Base-by-base conservation (phyloP, 2,797 vertebrate species). In the Rhynchotus rufescens region DNA sequence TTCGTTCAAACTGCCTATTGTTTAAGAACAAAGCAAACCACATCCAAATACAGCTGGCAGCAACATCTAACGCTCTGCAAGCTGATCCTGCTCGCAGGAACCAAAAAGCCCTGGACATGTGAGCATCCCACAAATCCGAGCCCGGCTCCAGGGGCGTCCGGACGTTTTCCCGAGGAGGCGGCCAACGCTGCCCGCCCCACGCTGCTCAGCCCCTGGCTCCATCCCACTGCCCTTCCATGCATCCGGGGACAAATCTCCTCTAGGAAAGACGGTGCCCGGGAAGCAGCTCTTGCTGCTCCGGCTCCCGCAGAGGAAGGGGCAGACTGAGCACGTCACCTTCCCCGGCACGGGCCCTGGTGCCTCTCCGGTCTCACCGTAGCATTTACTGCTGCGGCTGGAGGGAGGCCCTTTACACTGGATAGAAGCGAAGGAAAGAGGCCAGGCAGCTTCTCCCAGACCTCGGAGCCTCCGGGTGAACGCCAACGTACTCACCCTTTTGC, bases 1-100 rank as follows among this genome's bases (percentile, higher is more conserved):
- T 66, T 54, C 85, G 94, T 95, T 68, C 75, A 90, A 95, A 80
- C 74, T 32, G 5, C 20, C 89, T 79, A 89, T 95, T 96, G 94
- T 96, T 88, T 65, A 77, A 96, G 87, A 91, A 94, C 92, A 96
- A 95, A 93, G 95, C 82, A 96, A 96, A 95, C 94, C 94, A 92
- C 96, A 95, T 93, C 93, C 88, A 93, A 93, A 80, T 61, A 80
- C 91, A 92, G 90, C 95, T 96, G 92, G 92, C 86, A 84, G 42
- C 88, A 80, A 81, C 84, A 93, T 91, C 92, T 75, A 40, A 52
- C 45, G 34, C 40, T 94, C 4, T 85, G 91, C 80, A 94, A 89
- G 90, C 74, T 30, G 84, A 90, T 88, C 65, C 71, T 32, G 57
- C 80, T 86, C 87, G 90, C 52, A 47, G 56, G 79, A 47, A 4